These are phyloP conservation scores for Callocephalon fimbriatum DNA, from an alignment of 2,113 vertebrate species.

Conservation along the genomic window DNA sequence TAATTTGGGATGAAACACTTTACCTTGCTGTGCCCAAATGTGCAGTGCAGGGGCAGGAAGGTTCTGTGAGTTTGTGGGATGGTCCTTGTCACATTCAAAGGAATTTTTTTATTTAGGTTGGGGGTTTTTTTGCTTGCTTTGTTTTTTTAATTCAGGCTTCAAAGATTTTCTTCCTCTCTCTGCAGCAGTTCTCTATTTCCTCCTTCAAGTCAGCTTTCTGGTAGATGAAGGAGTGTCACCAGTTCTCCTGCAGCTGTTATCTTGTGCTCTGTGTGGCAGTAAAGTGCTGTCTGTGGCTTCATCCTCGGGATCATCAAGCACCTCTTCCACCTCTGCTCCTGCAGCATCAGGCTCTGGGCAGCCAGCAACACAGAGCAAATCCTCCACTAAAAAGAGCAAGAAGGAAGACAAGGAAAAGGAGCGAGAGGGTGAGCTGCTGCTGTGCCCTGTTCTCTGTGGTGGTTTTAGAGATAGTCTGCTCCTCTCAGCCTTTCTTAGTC, in stretches of 20 bases:
- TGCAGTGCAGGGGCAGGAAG: neutral
- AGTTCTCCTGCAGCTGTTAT: constrained; percentile 93
- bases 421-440: constrained; percentile 85
- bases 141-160: neutral
- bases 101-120: neutral
- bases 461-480: neutral
- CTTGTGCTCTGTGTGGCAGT: constrained; percentile 95
- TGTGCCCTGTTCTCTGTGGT: neutral
- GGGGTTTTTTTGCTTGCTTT: neutral
- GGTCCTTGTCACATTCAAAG: neutral
- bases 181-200: constrained; percentile 94
- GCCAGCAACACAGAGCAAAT: constrained; percentile 88
- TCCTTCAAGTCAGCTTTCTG: constrained; percentile 98
- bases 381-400: constrained; percentile 96
- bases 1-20: neutral
- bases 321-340: constrained; percentile 74
- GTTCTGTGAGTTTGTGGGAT: neutral
- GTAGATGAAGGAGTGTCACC: constrained; percentile 97
- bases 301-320: constrained; percentile 78
- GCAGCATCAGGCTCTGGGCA: constrained; percentile 77
- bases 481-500: neutral
- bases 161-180: neutral
- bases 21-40: neutral
- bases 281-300: constrained; percentile 89
- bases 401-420: constrained; percentile 98